phyloP scores from a whole-genome alignment of 2,888 invertebrate species.

The Drosophila macrospina region DNA sequence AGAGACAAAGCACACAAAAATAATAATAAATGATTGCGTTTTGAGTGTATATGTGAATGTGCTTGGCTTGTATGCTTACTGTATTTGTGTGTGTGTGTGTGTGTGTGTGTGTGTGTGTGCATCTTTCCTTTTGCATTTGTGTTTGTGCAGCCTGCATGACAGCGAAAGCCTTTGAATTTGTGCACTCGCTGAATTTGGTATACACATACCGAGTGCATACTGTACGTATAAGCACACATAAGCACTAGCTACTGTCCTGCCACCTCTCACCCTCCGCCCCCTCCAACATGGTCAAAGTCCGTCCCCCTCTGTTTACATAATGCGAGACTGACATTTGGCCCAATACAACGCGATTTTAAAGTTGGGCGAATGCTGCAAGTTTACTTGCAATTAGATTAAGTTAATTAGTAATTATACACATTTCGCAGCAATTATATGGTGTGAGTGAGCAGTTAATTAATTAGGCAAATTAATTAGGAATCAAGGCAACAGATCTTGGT shows the following conservation, averaged over 20 bases:
- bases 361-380: conserved; percentile 21
- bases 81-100: conserved; percentile 53
- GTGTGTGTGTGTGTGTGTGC: conserved; percentile 56
- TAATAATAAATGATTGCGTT: conserved; percentile 79
- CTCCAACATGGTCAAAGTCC: too few relatives aligned
- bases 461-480: conserved; percentile 15
- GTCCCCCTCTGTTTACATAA: conserved; percentile 24
- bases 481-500: conserved; percentile 1
- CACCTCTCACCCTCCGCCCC: neutral
- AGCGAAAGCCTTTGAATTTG: conserved; percentile 66
- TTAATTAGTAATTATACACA: conserved; percentile 64
- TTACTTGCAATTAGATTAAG: conserved; percentile 59
- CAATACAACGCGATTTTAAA: conserved; percentile 26
- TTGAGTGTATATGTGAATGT: conserved; percentile 46
- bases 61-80: conserved; percentile 27
- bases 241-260: neutral
- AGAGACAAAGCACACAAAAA: conserved; percentile 78
- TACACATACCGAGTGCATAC: conserved; percentile 27
- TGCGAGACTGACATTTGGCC: conserved; percentile 37
- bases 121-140: conserved; percentile 48
- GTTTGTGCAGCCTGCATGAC: conserved; percentile 72
- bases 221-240: conserved; percentile 9
- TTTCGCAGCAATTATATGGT: conserved; percentile 21
- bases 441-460: conserved; percentile 15
- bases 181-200: conserved; percentile 62